Base-by-base conservation (phyloP, 2,797 vertebrate genomes). In the Brachymystax lenok region DNA sequence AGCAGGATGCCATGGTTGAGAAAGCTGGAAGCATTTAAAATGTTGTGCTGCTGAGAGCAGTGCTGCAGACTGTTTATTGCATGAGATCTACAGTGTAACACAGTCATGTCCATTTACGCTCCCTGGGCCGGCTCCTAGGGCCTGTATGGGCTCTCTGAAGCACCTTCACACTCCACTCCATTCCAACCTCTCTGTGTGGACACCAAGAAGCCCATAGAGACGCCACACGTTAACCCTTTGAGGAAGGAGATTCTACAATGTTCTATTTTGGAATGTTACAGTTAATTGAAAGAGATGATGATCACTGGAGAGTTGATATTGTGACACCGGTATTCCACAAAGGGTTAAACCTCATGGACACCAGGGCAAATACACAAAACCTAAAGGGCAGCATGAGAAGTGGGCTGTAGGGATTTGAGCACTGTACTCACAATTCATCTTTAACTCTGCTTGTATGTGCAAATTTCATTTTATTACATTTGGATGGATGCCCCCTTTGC, bases 31-130 rank as follows among this genome's bases (percentile, higher is more conserved):
- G 63, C 40, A 63, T 80, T 52, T 46, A 13, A 46, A 46, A 46
- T 46, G 40, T 46, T 46, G 40, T 46, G 40, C 40, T 46, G 12
- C 10, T 13, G 40, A 46, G 40, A 46, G 40, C 40, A 46, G 10
- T 46, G 10, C 12, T 46, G 40, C 40, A 46, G 40, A 46, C 40
- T 46, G 40, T 46, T 81, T 78, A 84, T 79, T 72, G 67, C 68
- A 74, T 71, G 78, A 76, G 79, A 75, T 76, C 61, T 76, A 56
- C 69, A 74, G 71, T 52, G 46, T 74, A 77, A 77, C 63, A 63
- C 59, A 24, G 59, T 63, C 56, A 27, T 63, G 59, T 63, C 24
- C 59, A 63, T 12, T 63, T 12, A 24, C 21, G 3, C 21, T 21
- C 21, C 10, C 24, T 8, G n/a, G 10, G 59, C n/a, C 59, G 4